Evolutionary conservation across 2,797 vertebrate genomes (phyloP), one percentile per base, ranked within the genome.

Genomic region (Neoniphon sammara): DNA sequence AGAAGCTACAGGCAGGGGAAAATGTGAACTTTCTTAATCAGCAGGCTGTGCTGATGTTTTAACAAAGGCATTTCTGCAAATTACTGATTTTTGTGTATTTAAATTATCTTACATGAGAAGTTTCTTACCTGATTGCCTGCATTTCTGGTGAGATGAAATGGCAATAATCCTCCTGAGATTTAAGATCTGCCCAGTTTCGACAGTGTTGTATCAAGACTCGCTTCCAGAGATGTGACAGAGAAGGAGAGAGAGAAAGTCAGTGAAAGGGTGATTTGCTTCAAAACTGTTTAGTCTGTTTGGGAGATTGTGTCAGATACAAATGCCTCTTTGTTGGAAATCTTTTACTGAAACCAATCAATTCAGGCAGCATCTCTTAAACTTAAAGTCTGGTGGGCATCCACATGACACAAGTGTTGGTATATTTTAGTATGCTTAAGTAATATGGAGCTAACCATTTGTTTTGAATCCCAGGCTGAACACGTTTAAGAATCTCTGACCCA

Each of bases 41-140:
- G 5, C n/a, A 49, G 47, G 47, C 47, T 49, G n/a, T 20, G 17
- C 18, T 49, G 18, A 20, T 49, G 2, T 49, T n/a, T 49, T 20
- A 20, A 47, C 4, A 49, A 18, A 5, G n/a, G 20, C 47, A 20
- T 2, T 20, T 49, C 14, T 12, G 18, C 18, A 49, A 49, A 49
- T 20, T 6, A n/a, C 20, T 7, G 18, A 3, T 49, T 20, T 53
- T 20, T 25, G 21, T 20, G 20, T n/a, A 42, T 42, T 7, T 42
- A 10, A 42, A 42, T 65, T 34, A 21, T 50, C 27, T 8, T 14
- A 64, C 17, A 25, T 23, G 1, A 62, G 5, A 67, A 9, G 25
- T 46, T 6, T 70, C 89, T 86, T 86, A 94, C 93, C 92, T 90
- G 75, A 94, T 2, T 6, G 69, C 65, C 69, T 93, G 79, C 91